Evolutionary conservation across 64 coral and sea anemone species (phyloP).

Genomic region (Dendrophyllia cribrosa): DNA sequence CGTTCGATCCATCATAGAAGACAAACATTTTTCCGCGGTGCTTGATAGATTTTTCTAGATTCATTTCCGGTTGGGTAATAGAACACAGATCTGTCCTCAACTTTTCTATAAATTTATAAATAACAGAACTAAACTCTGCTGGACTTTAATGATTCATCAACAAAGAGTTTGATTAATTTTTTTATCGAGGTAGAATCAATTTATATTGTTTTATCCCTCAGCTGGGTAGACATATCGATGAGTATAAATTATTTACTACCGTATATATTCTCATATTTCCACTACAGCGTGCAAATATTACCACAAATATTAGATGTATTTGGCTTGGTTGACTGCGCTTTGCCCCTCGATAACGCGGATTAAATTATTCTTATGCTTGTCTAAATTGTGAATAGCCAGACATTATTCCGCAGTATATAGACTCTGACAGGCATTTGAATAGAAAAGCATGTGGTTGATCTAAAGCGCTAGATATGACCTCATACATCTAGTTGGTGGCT

Average conservation of each 20-base stretch:
- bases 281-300: neutral
- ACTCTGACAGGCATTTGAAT: neutral
- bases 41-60: neutral
- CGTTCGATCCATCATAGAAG: neutral
- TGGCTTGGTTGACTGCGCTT: too few relatives aligned
- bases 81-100: neutral
- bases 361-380: too few relatives aligned
- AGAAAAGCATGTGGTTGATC: conserved; percentile 14
- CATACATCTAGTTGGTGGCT: neutral
- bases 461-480: neutral
- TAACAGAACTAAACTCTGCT: neutral
- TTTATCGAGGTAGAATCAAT: neutral
- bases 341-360: too few relatives aligned
- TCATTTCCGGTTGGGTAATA: conserved; percentile 33
- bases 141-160: neutral
- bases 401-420: neutral
- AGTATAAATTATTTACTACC: conserved; percentile 22
- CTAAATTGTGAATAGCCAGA: neutral
- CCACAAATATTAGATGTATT: neutral
- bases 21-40: neutral
- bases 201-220: neutral
- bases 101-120: neutral
- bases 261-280: neutral
- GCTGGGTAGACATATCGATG: neutral
- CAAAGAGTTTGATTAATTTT: neutral